Conservation (phyloP, 2,797 vertebrate species). For the Dermochelys coriacea region DNA sequence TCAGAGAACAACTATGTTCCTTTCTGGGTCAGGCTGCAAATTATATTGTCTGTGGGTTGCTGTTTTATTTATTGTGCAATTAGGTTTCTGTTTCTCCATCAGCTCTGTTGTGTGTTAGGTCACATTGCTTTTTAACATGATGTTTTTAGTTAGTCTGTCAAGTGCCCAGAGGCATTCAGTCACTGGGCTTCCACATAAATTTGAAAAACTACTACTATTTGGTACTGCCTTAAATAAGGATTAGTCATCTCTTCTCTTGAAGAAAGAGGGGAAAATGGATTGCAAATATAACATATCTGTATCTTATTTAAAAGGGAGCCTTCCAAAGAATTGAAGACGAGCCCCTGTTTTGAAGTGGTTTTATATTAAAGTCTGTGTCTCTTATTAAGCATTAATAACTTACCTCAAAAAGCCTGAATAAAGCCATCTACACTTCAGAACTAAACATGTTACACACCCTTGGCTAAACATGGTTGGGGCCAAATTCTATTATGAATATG, state of each 20-base stretch:
- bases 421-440: not conserved
- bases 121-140: not conserved
- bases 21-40: slow-evolving; percentile 23
- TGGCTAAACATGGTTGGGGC: not conserved
- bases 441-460: not conserved
- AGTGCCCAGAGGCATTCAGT: slow-evolving; percentile 30
- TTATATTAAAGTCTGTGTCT: not conserved
- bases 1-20: slow-evolving; percentile 26
- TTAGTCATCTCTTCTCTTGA: slow-evolving; percentile 62
- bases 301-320: slow-evolving; percentile 41
- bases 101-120: not conserved
- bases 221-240: not conserved
- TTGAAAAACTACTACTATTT: slow-evolving; percentile 18
- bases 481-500: not conserved
- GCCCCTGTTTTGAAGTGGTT: slow-evolving; percentile 16
- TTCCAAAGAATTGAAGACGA: slow-evolving; percentile 49
- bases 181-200: slow-evolving; percentile 45
- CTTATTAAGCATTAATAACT: not conserved
- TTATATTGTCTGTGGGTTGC: slow-evolving; percentile 16
- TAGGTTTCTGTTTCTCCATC: not conserved
- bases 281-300: slow-evolving; percentile 48
- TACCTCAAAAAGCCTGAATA: not conserved
- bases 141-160: slow-evolving; percentile 30
- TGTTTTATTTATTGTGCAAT: slow-evolving; percentile 35
- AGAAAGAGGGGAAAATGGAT: not conserved